Evolutionary conservation across 2,797 vertebrate species (phyloP).

Genomic region (Sorex maritimensis): DNA sequence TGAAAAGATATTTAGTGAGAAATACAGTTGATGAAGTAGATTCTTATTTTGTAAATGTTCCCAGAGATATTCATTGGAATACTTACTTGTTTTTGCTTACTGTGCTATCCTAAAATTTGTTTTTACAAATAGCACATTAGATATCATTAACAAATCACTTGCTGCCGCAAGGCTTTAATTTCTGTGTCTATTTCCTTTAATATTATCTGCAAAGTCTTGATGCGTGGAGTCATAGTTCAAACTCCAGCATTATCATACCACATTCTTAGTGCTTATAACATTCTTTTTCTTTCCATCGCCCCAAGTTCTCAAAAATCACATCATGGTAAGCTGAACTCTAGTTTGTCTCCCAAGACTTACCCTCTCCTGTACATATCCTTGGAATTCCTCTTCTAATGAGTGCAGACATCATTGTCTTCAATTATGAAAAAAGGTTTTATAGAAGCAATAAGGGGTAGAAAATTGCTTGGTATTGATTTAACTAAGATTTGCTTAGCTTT

Average conservation of each 20-base stretch:
- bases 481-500: neutral
- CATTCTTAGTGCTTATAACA: neutral
- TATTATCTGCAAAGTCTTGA: neutral
- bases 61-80: neutral
- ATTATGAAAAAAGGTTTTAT: neutral
- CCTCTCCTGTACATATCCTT: neutral
- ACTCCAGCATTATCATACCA: neutral
- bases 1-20: neutral
- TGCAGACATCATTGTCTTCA: neutral
- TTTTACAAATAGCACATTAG: neutral
- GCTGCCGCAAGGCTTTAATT: neutral
- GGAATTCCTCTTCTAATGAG: too few relatives aligned
- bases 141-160: neutral
- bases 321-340: neutral
- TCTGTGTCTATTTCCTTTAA: constrained; percentile 6
- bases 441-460: neutral
- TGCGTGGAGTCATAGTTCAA: neutral
- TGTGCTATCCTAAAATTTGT: neutral
- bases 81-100: neutral
- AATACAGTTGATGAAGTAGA: neutral
- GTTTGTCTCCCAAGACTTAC: neutral
- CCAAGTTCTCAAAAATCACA: neutral
- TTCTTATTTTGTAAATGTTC: neutral
- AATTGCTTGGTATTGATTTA: neutral
- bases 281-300: neutral